These are phyloP conservation scores for Lepidurus packardi DNA, from an alignment of 1,140 invertebrate species.

Conservation along the genomic window DNA sequence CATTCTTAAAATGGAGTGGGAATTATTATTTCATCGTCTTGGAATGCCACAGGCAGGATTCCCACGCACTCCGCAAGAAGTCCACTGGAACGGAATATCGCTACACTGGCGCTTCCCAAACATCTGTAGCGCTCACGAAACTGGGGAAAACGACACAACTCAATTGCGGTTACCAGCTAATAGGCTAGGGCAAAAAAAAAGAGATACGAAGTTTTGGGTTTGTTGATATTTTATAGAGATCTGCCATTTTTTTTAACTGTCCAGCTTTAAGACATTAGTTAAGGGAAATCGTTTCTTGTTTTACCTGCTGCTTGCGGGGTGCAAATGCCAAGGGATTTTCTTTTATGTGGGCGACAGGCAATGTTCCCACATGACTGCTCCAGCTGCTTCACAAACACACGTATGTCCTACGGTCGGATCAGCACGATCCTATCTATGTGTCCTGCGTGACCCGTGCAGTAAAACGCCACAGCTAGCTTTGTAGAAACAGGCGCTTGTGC, in stretches of 20 bases:
- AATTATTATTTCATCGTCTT: conserved; percentile 3
- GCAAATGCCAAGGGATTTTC: conserved; percentile 4
- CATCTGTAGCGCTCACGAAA: background rate
- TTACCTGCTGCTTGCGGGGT: background rate
- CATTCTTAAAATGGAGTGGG: background rate
- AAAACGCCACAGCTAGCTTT: too few species aligned
- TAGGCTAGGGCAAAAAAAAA: too few species aligned
- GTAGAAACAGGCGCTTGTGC: too few species aligned
- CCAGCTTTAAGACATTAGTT: too few species aligned
- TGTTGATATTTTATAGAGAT: too few species aligned
- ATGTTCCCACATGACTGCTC: conserved; percentile 13
- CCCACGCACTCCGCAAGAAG: background rate
- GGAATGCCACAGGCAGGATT: background rate
- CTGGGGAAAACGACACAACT: too few species aligned
- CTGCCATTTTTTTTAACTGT: too few species aligned
- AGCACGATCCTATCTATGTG: too few species aligned
- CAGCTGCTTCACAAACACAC: conserved; percentile 15
- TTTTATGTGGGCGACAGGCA: conserved; percentile 7
- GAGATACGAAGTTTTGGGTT: too few species aligned
- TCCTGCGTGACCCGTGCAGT: too few species aligned
- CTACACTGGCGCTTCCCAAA: background rate
- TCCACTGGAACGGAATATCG: background rate
- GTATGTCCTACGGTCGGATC: background rate
- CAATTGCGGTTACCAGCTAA: too few species aligned
- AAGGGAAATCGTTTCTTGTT: background rate